Base-by-base conservation (phyloP, 2,888 invertebrate species). In the Pogonocherus hispidulus region DNA sequence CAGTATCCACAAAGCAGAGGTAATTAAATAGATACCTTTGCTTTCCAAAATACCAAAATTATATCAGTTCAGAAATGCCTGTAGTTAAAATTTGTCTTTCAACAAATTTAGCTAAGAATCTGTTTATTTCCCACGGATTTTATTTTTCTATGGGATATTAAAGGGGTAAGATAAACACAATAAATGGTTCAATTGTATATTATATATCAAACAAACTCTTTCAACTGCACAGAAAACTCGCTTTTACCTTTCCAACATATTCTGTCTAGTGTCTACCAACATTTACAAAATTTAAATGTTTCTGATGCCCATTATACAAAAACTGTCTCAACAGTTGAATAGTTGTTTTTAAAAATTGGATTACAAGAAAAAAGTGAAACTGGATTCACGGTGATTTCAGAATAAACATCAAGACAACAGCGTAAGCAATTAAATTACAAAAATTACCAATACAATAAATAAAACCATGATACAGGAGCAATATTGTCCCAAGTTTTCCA, bases 311-410 rank as follows among this genome's bases (percentile, higher is more conserved):
- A 75, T 76, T 72, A 63, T 67, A 63, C 70, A 71, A 70, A 74
- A 78, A 77, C 76, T 76, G 73, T 75, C 76, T 78, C 18, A 81
- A 83, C 83, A 82, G 83, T 82, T 83, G 82, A 82, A 82, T 78
- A 78, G 80, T 79, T 80, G 78, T 80, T 79, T 75, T 73, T 75
- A 52, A 67, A 69, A 69, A 60, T 68, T 62, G 71, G 72, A 78
- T n/a, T 78, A 77, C 76, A 76, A 78, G 80, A 79, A 81, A 79
- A 81, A 80, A 78, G 76, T 78, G 77, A 77, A 78, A 76, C 69
- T 77, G 72, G 76, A 76, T 78, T 77, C 73, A 78, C 70, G 70
- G 80, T 81, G 80, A 81, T 80, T 81, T 80, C 77, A 81, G 81
- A 81, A 75, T 69, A 70, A 79, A 81, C 80, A 78, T 79, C 78